These are phyloP conservation scores for Tetragonisca angustula DNA, from an alignment of 2,888 invertebrate species.

Conservation along the genomic window DNA sequence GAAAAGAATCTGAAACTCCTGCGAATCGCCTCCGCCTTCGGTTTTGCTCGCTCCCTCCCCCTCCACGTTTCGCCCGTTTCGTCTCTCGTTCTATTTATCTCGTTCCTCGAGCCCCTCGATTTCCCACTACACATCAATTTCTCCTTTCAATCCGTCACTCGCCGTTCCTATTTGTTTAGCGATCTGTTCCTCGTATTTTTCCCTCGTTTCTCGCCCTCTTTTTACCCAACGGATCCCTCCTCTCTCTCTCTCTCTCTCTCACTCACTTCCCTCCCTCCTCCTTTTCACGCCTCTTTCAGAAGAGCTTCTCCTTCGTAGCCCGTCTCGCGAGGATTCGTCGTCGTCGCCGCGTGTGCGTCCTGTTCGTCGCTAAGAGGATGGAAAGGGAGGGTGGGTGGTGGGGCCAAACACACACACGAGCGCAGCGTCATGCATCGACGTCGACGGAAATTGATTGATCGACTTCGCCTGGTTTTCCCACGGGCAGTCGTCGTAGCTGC, in stretches of 20 bases:
- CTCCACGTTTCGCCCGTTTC: neutral
- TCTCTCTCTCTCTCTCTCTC: neutral
- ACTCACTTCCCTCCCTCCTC: too few species aligned
- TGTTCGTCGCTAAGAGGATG: neutral
- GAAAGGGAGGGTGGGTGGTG: neutral
- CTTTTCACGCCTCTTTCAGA: constrained; percentile 18
- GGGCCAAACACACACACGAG: neutral
- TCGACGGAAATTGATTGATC: constrained; percentile 66
- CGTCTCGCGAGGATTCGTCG: constrained; percentile 44
- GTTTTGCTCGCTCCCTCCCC: neutral
- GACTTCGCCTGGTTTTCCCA: constrained; percentile 39
- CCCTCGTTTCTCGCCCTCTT: constrained; percentile 19
- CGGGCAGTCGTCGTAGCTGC: constrained; percentile 18
- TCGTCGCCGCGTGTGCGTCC: neutral
- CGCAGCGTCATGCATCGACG: constrained; percentile 26
- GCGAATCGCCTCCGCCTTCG: neutral
- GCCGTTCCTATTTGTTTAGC: constrained; percentile 51
- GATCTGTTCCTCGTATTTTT: constrained; percentile 51
- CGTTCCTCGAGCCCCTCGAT: constrained; percentile 22
- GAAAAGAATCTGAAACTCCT: neutral
- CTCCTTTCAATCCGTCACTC: constrained; percentile 52
- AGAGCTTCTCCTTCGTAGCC: constrained; percentile 28
- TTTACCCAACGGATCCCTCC: constrained; percentile 25
- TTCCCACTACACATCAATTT: constrained; percentile 44
- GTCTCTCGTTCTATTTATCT: constrained; percentile 36